A percentile compares a stretch with the other conserved stretches of the same genome.
Evolutionary conservation across 2,113 vertebrate species (phyloP).

Genomic region (Paralichthys olivaceus): DNA sequence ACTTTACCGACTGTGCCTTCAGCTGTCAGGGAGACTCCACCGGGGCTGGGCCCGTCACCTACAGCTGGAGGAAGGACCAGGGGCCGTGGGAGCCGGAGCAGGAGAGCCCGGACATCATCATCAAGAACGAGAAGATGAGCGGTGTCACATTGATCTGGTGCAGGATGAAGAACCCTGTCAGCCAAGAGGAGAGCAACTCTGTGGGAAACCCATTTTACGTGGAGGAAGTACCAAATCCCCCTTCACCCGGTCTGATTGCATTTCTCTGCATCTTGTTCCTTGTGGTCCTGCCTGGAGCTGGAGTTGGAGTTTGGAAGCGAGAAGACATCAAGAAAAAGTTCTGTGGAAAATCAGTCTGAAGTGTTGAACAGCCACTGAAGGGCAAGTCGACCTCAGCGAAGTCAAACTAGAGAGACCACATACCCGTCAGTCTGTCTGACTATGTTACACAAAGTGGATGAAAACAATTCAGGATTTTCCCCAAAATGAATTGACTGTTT

Average conservation of each 20-base stretch:
- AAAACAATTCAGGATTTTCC: too few species aligned
- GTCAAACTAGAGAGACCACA: too few species aligned
- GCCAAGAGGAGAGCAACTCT: neutral
- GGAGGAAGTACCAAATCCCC: too few species aligned
- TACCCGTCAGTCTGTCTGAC: too few species aligned
- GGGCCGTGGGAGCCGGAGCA: fast-evolving
- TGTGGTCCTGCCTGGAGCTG: neutral
- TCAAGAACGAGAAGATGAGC: fast-evolving
- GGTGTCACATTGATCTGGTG: neutral
- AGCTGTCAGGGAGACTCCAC: fast-evolving
- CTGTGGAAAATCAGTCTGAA: neutral
- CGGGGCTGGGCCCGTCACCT: neutral
- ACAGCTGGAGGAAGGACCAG: constrained; percentile 16
- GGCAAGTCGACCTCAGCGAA: too few species aligned
- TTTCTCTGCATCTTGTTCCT: fast-evolving
- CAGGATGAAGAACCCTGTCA: constrained; percentile 10
- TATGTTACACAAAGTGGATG: too few species aligned
- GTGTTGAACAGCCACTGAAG: too few species aligned
- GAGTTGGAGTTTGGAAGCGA: neutral
- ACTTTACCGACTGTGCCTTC: fast-evolving
- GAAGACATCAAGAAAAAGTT: neutral
- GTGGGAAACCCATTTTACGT: fast-evolving
- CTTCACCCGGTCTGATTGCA: too few species aligned
- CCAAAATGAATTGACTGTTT: too few species aligned
- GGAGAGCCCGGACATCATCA: fast-evolving